Base-by-base conservation (phyloP, 2,797 vertebrate genomes). In the Schizothorax lantsangensis region DNA sequence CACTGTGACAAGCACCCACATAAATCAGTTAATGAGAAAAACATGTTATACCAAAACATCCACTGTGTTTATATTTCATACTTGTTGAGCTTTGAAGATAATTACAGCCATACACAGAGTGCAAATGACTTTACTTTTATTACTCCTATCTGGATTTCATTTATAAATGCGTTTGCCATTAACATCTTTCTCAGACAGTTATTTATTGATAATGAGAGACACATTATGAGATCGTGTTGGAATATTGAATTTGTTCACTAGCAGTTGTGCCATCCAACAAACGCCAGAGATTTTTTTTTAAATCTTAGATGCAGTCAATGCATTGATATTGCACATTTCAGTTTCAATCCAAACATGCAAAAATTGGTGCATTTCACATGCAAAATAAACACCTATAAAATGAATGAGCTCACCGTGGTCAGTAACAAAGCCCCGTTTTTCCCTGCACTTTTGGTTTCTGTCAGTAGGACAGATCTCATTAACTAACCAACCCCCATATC, bases 381-480 rank as follows among this genome's bases (percentile, higher is more conserved):
- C 12, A n/a, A 40, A 59, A 10, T 14, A 79, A 79, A 45, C n/a
- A 30, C 57, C n/a, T 3, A 62, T 7, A 59, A 43, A 78, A 62
- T 43, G 2, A 64, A 80, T 30, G 15, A 80, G n/a, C 38, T 64
- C 78, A 80, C 40, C 43, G 19, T 66, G 59, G 54, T 59, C 59
- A 52, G 7, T 36, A 59, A 59, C 75, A 85, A 33, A 69, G 33
- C 30, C 23, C 71, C 0, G 6, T 73, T 77, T 86, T 84, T 12
- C 43, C 40, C 49, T 21, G 33, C 30, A 78, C 69, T 85, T 83
- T 87, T 91, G 90, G 88, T 89, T 86, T 92, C 90, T 92, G 87
- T 68, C 91, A 90, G 90, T 91, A 79, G 6, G 74, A 88, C 69
- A 36, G 68, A 86, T 23, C 30, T 49, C 40, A 86, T 81, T 74